Base-by-base conservation (phyloP, 1,140 invertebrate species). In the Pomacea maculata region DNA sequence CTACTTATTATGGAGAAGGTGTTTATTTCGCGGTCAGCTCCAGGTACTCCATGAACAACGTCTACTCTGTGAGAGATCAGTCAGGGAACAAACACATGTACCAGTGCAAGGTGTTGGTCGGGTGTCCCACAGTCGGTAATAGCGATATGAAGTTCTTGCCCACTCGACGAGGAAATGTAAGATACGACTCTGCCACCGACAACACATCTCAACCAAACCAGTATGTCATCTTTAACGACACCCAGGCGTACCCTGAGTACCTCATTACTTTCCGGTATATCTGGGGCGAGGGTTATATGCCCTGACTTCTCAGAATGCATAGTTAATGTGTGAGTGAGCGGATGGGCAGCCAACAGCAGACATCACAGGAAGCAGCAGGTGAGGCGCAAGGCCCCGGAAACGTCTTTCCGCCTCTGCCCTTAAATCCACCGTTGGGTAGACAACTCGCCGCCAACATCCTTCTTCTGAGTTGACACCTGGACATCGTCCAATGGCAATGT, bases 211-310 rank as follows among this genome's bases (percentile, higher is more conserved):
- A n/a, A 34, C 80, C 82, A 25, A 17, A 2, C 17, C 81, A 84
- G 25, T 86, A 78, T 57, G 80, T 86, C 8, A 82, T 86, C 55
- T 86, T 85, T 61, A 63, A 82, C 76, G 87, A 88, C 74, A 82
- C 83, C 0, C 86, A 87, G 61, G 86, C 85, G 7, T 86, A 86
- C 65, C 87, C 87, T 17, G 82, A 85, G n/a, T 87, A 86, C 79
- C 21, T 80, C 21, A 80, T 80, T 9, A 73, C 70, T 5, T 80
- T 80, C 52, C 64, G 5, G 3, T 65, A 45, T 25, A 25, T 25
- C 25, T 25, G 25, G 25, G 25, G 25, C 25, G 25, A 25, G 25
- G 25, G 25, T 25, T 25, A 25, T 25, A 25, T 25, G 25, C 25
- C 25, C 25, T 25, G 25, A 25, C 25, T 25, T 25, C 25, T 25